Base-by-base conservation (phyloP, 2,113 vertebrate species). In the Nesogale talazaci region DNA sequence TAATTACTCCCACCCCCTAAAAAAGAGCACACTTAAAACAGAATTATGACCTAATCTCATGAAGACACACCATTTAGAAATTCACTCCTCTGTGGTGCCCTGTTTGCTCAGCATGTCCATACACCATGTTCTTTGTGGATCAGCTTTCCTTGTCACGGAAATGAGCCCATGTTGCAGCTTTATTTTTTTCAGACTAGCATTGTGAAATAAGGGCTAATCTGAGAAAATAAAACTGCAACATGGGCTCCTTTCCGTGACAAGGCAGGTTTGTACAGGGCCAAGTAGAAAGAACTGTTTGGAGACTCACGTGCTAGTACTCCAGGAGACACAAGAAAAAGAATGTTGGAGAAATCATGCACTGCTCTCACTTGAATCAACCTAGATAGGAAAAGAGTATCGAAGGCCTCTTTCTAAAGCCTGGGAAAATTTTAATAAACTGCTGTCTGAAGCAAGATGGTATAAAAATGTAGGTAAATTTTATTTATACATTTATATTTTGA, bases 371-470 rank as follows among this genome's bases (percentile, higher is more conserved):
- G 65, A 11, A 25, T 42, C 25, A 38, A 31, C 7, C 8, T 40
- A n/a, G 2, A 0, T 3, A 38, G 23, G 23, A 7, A 14, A 6
- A 19, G 31, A 4, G 1, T 17, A 15, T 6, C 11, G 1, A 1
- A 16, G 8, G 14, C 29, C 5, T 52, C 42, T 6, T 11, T 6
- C 20, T 29, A 2, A 8, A 3, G 19, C 12, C 14, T 9, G 1
- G 2, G 8, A n/a, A 59, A 42, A 36, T 5, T 4, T 15, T 19
- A 4, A 0, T 9, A 0, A 12, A 2, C n/a, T 22, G 2, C 27
- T 23, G 61, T 40, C 3, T 4, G 4, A 63, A 61, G 46, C 3
- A 72, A 88, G 25, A 29, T 23, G 16, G 59, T 61, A 3, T 22
- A 20, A 61, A 61, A 61, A 2, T 61, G 22, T 22, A 20, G 59